Base-by-base conservation (phyloP, 2,888 invertebrate species). In the Pseudeuparius sepicola region DNA sequence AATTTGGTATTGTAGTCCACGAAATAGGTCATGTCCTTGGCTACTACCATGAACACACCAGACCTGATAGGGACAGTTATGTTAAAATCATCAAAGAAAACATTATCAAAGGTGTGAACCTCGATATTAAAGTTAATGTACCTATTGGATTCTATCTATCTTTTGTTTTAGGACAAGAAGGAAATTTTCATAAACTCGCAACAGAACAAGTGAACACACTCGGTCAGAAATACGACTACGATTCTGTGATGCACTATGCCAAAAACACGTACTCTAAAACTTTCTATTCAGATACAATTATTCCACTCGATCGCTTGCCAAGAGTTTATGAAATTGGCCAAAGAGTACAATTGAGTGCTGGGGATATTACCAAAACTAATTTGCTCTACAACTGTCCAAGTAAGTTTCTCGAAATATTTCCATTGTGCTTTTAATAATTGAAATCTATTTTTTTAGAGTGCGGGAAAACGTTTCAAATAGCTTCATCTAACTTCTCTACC, bases 161-260 rank as follows among this genome's bases (percentile, higher is more conserved):
- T n/a, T n/a, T n/a, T n/a, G n/a, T n/a, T n/a, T n/a, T n/a, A 89
- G 96, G 96, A 25, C 96, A 97, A 68, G 94, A 96, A 59, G 96
- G 96, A 65, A 97, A 97, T 63, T 97, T 97, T 66, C 94, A 97
- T 64, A 94, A 93, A 64, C 65, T 96, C 36, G 88, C 89, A 11
- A 78, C 82, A 9, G 88, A 88, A 46, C 96, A 97, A 62, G 96
- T 97, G 10, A 87, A 96, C 57, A 93, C 94, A 0, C 65, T 96
- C 23, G 93, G 90, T 1, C 79, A 90, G 50, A 81, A 85, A 0
- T 97, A 97, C 55, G 97, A 93, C 61, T 97, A 92, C 53, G 90
- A 89, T 53, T 92, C 89, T 14, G 96, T 97, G 47, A 97, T 97
- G 97, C 97, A 97, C 62, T 97, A 97, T 61, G 93, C 96, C 0